Evolutionary conservation across 2,888 invertebrate species (phyloP).

Genomic region (Psylliodes chrysocephalus): DNA sequence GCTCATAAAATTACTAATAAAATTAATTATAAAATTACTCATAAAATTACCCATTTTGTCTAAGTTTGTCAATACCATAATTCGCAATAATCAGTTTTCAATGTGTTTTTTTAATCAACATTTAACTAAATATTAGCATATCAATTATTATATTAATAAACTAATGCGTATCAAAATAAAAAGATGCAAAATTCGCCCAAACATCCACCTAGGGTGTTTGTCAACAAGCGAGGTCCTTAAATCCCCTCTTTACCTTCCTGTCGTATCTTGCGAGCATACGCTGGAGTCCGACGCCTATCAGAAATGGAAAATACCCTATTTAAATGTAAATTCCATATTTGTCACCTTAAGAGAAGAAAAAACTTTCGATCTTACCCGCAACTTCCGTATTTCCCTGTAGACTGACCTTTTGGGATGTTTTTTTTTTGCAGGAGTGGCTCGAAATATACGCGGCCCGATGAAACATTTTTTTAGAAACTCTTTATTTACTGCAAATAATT

Average conservation of each 20-base stretch:
- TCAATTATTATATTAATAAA: too few species aligned
- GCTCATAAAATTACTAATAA: too few species aligned
- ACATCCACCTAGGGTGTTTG: slow-evolving; percentile 14
- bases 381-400: slow-evolving; percentile 62
- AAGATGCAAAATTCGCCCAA: slow-evolving; percentile 21
- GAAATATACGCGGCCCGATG: too few species aligned
- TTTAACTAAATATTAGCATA: too few species aligned
- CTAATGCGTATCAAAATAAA: too few species aligned
- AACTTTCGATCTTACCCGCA: slow-evolving; percentile 64
- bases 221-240: slow-evolving; percentile 5
- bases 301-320: slow-evolving; percentile 74
- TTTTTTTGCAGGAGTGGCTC: background rate
- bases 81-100: too few species aligned
- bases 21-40: too few species aligned
- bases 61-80: too few species aligned
- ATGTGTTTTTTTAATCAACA: too few species aligned
- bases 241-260: background rate
- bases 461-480: too few species aligned
- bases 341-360: slow-evolving; percentile 66
- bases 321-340: slow-evolving; percentile 76
- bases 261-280: background rate
- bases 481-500: too few species aligned
- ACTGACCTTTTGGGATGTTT: slow-evolving; percentile 42
- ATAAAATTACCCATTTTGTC: too few species aligned
- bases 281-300: slow-evolving; percentile 56